Evolutionary conservation across 1,140 invertebrate species (phyloP), one percentile per base, ranked within the genome.

Genomic region (Pseudomyrmex concolor): DNA sequence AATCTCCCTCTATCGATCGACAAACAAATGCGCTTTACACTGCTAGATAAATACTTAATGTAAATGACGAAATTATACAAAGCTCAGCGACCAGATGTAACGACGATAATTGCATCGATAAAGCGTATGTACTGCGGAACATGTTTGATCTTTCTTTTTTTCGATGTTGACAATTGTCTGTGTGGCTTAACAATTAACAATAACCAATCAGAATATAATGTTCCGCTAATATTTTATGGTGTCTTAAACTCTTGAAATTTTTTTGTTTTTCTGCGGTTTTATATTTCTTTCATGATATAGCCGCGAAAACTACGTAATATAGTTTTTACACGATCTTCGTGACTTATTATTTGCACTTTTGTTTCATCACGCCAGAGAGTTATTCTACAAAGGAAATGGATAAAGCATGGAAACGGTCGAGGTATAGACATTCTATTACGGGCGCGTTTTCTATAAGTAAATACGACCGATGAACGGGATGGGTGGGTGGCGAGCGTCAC

Each of bases 31-130:
- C 64, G 43, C 64, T 59, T 78, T 78, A 19, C 76, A 19, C 76
- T 60, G 76, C 22, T 19, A 60, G 22, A 48, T 71, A 80, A 80
- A 80, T 80, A 80, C 54, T 80, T 80, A 67, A 80, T 80, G 66
- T 48, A 71, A 80, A 80, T 80, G 76, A 4, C 22, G 2, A 10
- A 70, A 80, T 80, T 80, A 34, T 7, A 80, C 66, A 71, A 60
- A 22, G 76, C 76, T 70, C 60, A 59, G 17, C 17, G 12, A 48
- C 3, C 60, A 48, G n/a, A 55, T 55, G 73, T 34, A 60, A 22
- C 22, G 64, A 10, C 19, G 43, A 80, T 80, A 80, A 80, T 77
- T 77, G n/a, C 48, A 55, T 80, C 54, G 66, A 71, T 59, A 59
- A 80, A 80, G 45, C 54, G 54, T 59, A 17, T 60, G 5, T 80